phyloP scores from a whole-genome alignment of 2,797 vertebrate species.

The Mus caroli region DNA sequence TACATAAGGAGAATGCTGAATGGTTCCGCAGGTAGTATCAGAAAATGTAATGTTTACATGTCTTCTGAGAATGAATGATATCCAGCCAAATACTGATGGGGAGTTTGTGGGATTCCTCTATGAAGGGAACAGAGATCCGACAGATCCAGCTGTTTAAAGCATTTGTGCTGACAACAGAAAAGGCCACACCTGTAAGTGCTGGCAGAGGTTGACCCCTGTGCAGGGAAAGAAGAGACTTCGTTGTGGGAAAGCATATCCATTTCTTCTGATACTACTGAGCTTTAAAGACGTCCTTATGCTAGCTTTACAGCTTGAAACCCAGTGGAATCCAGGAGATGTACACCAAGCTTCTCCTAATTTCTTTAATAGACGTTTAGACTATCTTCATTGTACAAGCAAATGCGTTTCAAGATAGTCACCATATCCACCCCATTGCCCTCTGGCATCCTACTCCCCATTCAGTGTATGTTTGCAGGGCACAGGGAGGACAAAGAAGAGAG shows the following conservation, averaged over 20 bases:
- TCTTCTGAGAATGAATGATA: background rate
- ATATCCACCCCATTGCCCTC: background rate
- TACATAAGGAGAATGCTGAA: background rate
- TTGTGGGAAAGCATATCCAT: background rate
- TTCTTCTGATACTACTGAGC: background rate
- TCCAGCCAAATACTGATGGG: background rate
- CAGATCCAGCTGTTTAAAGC: too few relatives aligned
- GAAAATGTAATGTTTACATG: background rate
- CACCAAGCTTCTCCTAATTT: background rate
- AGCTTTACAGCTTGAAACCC: background rate
- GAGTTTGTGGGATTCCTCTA: background rate
- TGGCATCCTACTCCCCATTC: background rate
- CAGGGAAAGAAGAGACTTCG: background rate
- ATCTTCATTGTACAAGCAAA: background rate
- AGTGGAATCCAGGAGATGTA: background rate
- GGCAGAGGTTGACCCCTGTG: background rate
- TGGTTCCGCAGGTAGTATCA: background rate
- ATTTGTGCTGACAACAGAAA: too few relatives aligned
- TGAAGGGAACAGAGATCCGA: background rate
- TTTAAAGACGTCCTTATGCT: conserved; percentile 10
- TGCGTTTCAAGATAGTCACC: background rate
- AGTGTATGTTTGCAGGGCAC: background rate
- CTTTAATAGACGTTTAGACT: background rate
- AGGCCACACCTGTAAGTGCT: fast-evolving
- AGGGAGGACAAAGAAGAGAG: too few relatives aligned